Conservation (phyloP, 2,888 invertebrate species). For the Monoplex corrugatus region DNA sequence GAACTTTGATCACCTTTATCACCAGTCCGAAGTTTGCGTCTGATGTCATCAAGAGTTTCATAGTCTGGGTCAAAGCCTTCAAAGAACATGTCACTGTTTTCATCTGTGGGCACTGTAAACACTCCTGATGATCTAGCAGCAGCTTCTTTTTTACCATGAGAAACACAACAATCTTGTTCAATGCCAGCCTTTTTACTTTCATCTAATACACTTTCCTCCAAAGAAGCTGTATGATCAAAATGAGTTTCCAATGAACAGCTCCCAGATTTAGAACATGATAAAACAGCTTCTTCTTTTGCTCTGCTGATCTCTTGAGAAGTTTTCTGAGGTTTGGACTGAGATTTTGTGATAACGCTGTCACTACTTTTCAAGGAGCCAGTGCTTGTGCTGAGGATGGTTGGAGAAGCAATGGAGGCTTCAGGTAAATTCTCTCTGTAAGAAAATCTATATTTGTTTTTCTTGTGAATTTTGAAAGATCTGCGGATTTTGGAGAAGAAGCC, state of each 20-base stretch:
- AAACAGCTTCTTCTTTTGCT: background rate
- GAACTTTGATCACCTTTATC: background rate
- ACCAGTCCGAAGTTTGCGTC: background rate
- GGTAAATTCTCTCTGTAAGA: too few relatives aligned
- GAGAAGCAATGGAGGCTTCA: too few relatives aligned
- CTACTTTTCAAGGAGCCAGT: background rate
- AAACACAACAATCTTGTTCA: background rate
- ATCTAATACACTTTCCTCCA: background rate
- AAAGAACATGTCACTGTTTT: background rate
- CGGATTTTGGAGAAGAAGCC: constrained; percentile 33
- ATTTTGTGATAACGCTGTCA: background rate
- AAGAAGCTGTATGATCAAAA: background rate
- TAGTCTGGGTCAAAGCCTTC: constrained; percentile 25
- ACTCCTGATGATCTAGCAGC: background rate
- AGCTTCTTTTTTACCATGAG: background rate
- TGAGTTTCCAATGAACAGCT: background rate
- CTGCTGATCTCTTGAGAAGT: background rate
- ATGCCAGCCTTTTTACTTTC: background rate
- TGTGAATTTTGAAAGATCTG: constrained; percentile 3
- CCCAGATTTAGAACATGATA: background rate
- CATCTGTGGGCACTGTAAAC: background rate
- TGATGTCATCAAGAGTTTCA: constrained; percentile 13
- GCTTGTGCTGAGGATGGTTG: background rate
- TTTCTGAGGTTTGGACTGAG: background rate
- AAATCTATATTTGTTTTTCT: background rate